Conservation (phyloP, 2,888 invertebrate genomes). For the Orgyia antiqua region DNA sequence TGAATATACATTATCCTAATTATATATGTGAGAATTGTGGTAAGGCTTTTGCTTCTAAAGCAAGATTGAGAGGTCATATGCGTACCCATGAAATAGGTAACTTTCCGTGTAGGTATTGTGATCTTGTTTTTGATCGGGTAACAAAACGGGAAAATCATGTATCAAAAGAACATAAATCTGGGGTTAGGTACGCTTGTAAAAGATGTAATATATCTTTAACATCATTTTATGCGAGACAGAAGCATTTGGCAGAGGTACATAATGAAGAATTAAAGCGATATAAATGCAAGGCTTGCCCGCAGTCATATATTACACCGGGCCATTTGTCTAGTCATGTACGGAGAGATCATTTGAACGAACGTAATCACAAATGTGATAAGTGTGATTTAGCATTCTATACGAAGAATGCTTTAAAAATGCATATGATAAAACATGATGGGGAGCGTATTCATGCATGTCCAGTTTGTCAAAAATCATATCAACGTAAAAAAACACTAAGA, state of each 20-base stretch:
- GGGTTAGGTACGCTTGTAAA: slow-evolving; percentile 61
- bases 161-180: slow-evolving; percentile 64
- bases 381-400: slow-evolving; percentile 75
- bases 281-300: slow-evolving; percentile 66
- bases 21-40: slow-evolving; percentile 74
- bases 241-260: slow-evolving; percentile 65
- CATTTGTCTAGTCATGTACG: slow-evolving; percentile 65
- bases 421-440: slow-evolving; percentile 76
- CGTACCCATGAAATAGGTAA: slow-evolving; percentile 70
- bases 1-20: slow-evolving; percentile 72
- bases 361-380: slow-evolving; percentile 69
- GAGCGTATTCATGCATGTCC: slow-evolving; percentile 71
- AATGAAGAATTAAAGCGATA: slow-evolving; percentile 67
- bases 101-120: slow-evolving; percentile 61
- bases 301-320: slow-evolving; percentile 68
- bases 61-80: slow-evolving; percentile 68
- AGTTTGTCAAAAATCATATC: slow-evolving; percentile 71
- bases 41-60: slow-evolving; percentile 73
- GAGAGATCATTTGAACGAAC: slow-evolving; percentile 63
- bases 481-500: slow-evolving; percentile 60
- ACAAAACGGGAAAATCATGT: slow-evolving; percentile 68
- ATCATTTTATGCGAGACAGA: slow-evolving; percentile 65
- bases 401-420: slow-evolving; percentile 74
- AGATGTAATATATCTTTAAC: slow-evolving; percentile 57
- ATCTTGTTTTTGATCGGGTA: slow-evolving; percentile 56